A percentile compares a stretch with the other conserved stretches of the same genome.
phyloP scores from a whole-genome alignment of 1,140 invertebrate genomes.

The Pomacea maculata region DNA sequence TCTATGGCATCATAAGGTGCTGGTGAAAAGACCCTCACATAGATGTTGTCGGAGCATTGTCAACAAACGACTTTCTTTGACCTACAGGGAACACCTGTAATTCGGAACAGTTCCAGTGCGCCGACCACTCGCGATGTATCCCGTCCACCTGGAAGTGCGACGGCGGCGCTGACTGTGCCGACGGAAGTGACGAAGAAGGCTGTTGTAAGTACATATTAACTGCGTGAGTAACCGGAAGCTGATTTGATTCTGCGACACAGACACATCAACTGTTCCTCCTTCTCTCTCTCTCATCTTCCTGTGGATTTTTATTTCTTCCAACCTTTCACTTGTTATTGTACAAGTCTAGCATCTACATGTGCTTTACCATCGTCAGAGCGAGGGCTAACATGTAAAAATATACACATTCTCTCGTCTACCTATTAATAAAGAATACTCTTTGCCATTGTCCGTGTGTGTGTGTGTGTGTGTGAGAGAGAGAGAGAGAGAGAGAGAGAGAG shows the following conservation, averaged over 20 bases:
- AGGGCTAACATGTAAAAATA: too few species aligned
- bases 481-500: too few species aligned
- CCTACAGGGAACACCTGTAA: conserved; percentile 1
- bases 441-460: neutral
- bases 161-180: conserved; percentile 1
- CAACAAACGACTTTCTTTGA: too few species aligned
- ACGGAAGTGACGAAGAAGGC: neutral
- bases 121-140: conserved; percentile 3
- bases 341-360: neutral
- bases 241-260: too few species aligned
- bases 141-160: conserved; percentile 3
- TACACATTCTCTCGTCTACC: too few species aligned
- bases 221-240: too few species aligned
- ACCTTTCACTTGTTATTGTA: neutral
- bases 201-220: neutral
- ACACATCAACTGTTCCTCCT: neutral
- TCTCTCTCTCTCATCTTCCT: neutral
- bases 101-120: conserved; percentile 11
- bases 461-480: neutral
- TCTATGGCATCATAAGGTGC: too few species aligned
- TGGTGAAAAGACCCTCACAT: too few species aligned
- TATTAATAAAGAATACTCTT: too few species aligned
- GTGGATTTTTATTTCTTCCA: neutral
- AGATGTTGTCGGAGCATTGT: too few species aligned
- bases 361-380: too few species aligned